These are phyloP conservation scores for Aythya baeri DNA, from an alignment of 2,113 vertebrate species.

Conservation along the genomic window DNA sequence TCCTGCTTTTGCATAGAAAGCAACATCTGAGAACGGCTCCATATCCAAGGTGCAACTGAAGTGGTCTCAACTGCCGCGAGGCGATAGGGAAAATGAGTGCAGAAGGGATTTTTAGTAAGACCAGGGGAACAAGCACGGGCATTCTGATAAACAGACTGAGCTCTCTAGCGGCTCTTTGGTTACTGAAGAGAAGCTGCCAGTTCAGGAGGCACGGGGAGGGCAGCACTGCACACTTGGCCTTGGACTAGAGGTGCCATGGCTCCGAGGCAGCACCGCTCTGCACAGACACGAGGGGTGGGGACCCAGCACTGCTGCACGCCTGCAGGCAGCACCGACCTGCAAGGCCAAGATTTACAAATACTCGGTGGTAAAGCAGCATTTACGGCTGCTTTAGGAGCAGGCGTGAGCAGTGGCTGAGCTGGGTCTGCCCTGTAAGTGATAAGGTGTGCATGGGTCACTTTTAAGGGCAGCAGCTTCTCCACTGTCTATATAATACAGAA, in stretches of 20 bases:
- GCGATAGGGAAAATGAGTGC: neutral
- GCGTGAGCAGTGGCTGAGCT: rapidly evolving
- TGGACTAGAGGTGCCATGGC: neutral
- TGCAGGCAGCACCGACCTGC: neutral
- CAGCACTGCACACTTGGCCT: neutral
- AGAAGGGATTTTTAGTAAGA: rapidly evolving
- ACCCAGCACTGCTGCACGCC: rapidly evolving
- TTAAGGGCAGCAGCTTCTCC: neutral
- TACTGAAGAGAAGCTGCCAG: too few species aligned
- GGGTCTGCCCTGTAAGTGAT: neutral
- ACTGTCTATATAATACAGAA: neutral
- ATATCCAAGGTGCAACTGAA: rapidly evolving
- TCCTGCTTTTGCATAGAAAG: neutral
- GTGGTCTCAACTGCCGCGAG: neutral
- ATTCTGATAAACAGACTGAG: too few species aligned
- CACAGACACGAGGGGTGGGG: too few species aligned
- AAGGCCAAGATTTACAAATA: neutral
- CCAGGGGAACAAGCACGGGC: too few species aligned
- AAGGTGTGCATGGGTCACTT: rapidly evolving
- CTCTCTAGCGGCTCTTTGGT: too few species aligned
- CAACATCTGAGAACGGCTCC: neutral
- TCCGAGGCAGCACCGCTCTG: too few species aligned
- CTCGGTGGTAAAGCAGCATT: too few species aligned
- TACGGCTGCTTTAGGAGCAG: neutral
- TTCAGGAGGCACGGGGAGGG: neutral